These are phyloP conservation scores for Periophthalmus magnuspinnatus DNA, from an alignment of 2,797 vertebrate genomes.

Conservation along the genomic window DNA sequence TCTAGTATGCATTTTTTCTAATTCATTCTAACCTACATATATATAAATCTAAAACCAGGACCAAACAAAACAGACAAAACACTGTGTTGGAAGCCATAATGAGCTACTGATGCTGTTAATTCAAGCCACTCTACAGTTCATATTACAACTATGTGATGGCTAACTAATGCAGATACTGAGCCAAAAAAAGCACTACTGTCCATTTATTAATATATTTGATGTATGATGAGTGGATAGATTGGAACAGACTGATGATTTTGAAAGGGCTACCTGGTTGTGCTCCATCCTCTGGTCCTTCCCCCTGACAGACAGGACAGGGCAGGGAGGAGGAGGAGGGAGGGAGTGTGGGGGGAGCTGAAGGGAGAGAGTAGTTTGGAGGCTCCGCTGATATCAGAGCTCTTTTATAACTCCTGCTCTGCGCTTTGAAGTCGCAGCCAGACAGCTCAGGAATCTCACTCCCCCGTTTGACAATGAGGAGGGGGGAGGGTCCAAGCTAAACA, in stretches of 20 bases:
- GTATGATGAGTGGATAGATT: background rate
- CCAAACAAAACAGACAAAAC: background rate
- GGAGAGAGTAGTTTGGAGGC: constrained; percentile 66
- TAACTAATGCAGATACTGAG: background rate
- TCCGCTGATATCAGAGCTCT: constrained; percentile 80
- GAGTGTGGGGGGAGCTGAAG: constrained; percentile 44
- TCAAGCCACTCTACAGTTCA: no score
- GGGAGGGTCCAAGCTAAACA: constrained; percentile 56
- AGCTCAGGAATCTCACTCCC: constrained; percentile 80
- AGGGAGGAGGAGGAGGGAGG: constrained; percentile 29
- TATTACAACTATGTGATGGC: background rate
- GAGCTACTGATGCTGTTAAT: no score
- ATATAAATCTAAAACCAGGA: no score
- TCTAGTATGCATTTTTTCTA: no score
- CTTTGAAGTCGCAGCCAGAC: constrained; percentile 83
- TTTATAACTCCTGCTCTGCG: constrained; percentile 76
- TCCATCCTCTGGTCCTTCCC: constrained; percentile 58
- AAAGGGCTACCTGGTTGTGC: constrained; percentile 3
- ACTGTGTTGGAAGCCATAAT: background rate
- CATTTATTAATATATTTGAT: background rate
- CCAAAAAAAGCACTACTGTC: background rate
- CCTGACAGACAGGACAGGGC: constrained; percentile 29
- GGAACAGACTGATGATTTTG: background rate
- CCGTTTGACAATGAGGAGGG: constrained; percentile 71
- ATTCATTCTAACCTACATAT: no score